Evolutionary conservation across 2,113 vertebrate genomes (phyloP).

Genomic region (Mormoops blainvillei): DNA sequence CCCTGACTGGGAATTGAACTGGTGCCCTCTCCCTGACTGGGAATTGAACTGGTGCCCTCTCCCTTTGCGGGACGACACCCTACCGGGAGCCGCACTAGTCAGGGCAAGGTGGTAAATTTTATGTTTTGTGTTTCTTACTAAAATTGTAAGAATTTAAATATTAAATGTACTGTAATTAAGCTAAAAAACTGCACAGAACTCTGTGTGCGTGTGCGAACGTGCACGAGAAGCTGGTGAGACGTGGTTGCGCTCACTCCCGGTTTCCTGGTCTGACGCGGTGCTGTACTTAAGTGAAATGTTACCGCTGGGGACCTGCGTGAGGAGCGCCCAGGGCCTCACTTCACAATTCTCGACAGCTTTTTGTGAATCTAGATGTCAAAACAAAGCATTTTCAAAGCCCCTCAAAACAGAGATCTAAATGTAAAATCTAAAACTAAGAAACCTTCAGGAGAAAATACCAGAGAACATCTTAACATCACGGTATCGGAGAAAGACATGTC

Average conservation of each 20-base stretch:
- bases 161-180: neutral
- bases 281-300: too few relatives aligned
- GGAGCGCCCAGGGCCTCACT: neutral
- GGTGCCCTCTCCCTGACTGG: too few relatives aligned
- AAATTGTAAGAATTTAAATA: neutral
- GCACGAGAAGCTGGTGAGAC: fast-evolving
- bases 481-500: neutral
- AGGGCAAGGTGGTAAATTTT: neutral
- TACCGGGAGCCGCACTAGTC: too few relatives aligned
- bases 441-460: neutral
- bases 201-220: neutral
- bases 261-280: neutral
- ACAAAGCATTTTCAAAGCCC: neutral
- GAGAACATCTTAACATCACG: neutral
- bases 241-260: fast-evolving
- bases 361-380: neutral
- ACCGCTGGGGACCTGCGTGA: neutral
- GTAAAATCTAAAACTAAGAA: neutral
- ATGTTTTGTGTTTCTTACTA: neutral
- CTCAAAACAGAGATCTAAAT: neutral
- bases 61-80: too few relatives aligned
- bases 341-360: neutral
- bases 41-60: too few relatives aligned
- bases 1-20: too few relatives aligned
- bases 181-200: too few relatives aligned